A percentile compares a stretch with the other conserved stretches of the same genome.
Conservation (phyloP, 2,113 vertebrate species). For the Strigops habroptila region DNA sequence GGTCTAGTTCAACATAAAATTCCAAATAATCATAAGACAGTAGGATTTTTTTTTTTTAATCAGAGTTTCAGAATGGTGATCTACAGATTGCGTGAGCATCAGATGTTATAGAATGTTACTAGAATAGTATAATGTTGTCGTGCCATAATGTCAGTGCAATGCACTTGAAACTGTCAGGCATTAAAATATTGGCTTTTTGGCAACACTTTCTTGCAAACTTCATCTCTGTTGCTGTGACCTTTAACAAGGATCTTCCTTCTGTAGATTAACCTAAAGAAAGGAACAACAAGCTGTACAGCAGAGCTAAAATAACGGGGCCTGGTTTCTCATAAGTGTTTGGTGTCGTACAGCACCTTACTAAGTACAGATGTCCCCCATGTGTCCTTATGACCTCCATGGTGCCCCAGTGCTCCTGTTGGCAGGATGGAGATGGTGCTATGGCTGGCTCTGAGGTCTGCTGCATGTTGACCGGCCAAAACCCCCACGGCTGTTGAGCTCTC, state of each 20-base stretch:
- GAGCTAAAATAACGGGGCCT: neutral
- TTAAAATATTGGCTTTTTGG: neutral
- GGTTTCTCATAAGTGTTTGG: accelerated
- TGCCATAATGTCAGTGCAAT: neutral
- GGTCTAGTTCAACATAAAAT: neutral
- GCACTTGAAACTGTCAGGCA: neutral
- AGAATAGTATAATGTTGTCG: neutral
- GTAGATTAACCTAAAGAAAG: neutral
- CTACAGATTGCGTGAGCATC: neutral
- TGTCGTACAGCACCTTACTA: neutral
- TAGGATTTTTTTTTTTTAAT: neutral
- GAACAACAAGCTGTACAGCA: neutral
- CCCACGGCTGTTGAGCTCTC: neutral
- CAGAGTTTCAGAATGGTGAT: neutral
- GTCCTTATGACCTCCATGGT: neutral
- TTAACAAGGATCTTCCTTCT: neutral
- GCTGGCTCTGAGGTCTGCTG: neutral
- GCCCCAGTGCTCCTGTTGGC: neutral
- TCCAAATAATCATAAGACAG: neutral
- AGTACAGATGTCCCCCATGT: neutral
- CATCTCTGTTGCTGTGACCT: neutral
- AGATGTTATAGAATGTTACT: neutral
- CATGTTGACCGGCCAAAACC: neutral
- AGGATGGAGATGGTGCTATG: neutral
- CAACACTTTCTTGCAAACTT: neutral